These are phyloP conservation scores for Scelioninae gen. 1 DNA, from an alignment of 2,888 invertebrate species.

Conservation along the genomic window DNA sequence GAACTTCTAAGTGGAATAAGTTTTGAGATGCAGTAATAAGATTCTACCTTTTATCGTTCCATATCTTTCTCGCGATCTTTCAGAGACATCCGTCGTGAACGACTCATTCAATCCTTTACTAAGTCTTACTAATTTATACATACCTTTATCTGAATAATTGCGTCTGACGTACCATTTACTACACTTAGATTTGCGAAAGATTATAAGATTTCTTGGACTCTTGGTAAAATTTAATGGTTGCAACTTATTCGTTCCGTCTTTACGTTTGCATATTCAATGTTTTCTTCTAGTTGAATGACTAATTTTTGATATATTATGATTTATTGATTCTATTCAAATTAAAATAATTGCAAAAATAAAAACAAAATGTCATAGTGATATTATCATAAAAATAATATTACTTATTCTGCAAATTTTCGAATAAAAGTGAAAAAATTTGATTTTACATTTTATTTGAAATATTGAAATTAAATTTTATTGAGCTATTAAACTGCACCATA, in stretches of 20 bases:
- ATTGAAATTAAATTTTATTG: too few relatives aligned
- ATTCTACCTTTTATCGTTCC: conserved; percentile 67
- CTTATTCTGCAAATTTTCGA: too few relatives aligned
- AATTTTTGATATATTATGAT: not conserved
- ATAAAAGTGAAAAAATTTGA: too few relatives aligned
- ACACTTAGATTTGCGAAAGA: conserved; percentile 50
- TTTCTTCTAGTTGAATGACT: not conserved
- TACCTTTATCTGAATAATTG: conserved; percentile 72
- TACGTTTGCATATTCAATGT: not conserved
- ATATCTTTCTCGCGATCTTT: conserved; percentile 62
- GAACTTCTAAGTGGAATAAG: conserved; percentile 78
- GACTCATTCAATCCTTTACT: conserved; percentile 67
- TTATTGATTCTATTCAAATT: not conserved
- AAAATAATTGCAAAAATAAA: not conserved
- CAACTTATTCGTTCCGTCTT: not conserved
- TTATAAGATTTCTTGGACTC: conserved; percentile 36
- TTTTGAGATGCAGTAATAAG: conserved; percentile 70
- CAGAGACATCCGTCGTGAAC: conserved; percentile 65
- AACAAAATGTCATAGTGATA: not conserved
- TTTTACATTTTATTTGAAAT: too few relatives aligned
- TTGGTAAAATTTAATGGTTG: conserved; percentile 30
- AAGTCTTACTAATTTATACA: conserved; percentile 69
- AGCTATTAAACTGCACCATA: too few relatives aligned
- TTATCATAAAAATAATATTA: too few relatives aligned
- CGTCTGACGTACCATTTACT: conserved; percentile 56